Evolutionary conservation across 2,113 vertebrate species (phyloP), one percentile per base, ranked within the genome.

Genomic region (Hippoglossus stenolepis): DNA sequence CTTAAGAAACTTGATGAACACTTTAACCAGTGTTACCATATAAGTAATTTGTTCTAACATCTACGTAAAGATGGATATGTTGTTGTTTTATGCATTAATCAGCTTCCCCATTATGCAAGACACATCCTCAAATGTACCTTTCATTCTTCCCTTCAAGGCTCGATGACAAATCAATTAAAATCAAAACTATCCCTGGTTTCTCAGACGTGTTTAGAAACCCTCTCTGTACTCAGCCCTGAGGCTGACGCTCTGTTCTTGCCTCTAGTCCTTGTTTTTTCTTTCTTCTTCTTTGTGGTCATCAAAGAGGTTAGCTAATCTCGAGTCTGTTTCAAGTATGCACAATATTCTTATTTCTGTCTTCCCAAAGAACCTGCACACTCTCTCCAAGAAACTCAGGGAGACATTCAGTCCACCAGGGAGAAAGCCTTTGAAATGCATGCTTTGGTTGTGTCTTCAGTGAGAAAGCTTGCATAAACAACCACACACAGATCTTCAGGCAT

Each of bases 401-500:
- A 77, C 79, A 77, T 43, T 15, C 9, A 76, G 79, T 91, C 72
- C 80, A 83, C 78, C 21, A 60, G 85, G 84, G 80, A 75, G 67
- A 80, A 54, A 65, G 54, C 23, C 78, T 91, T 88, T 92, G 84
- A 89, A 92, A 88, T 75, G 31, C 63, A 80, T 71, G 70, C 85
- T 81, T 85, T 86, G 89, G 82, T 88, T 85, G 70, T 62, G 64
- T 88, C 84, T 89, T 89, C 71, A 43, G 38, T 67, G 79, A 73
- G 73, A 77, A 49, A 18, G 59, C 74, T 83, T 82, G 68, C 79
- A 89, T 84, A 83, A 90, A 91, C 70, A 87, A 87, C 67, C 80
- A 79, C 79, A 77, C 79, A 76, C 66, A 78, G 62, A 79, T 83
- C 81, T 71, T 74, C 72, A 24, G 77, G 72, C 73, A 70, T 28